phyloP scores from a whole-genome alignment of 2,797 vertebrate genomes.

The Mormyrops boulengeri region DNA sequence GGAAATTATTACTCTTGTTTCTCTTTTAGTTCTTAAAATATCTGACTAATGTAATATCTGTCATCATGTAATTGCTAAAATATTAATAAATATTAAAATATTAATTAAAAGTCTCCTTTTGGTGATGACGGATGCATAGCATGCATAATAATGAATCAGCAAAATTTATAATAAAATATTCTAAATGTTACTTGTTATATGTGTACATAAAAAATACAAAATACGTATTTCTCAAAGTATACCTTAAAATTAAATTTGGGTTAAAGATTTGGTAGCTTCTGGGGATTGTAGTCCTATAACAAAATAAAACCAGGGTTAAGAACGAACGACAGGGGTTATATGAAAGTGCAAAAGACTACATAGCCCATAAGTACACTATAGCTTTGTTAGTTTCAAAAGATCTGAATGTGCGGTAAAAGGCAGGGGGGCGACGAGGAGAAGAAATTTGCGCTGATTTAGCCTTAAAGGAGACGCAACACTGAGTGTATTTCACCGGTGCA shows the following conservation, averaged over 20 bases:
- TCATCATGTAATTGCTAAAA: neutral
- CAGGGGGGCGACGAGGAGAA: conserved; percentile 68
- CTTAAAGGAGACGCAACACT: conserved; percentile 79
- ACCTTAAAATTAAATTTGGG: neutral
- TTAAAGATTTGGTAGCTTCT: neutral
- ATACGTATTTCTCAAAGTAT: neutral
- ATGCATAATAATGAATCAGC: neutral
- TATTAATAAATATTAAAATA: neutral
- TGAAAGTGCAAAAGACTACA: conserved; percentile 3
- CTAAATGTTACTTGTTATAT: neutral
- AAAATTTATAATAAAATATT: neutral
- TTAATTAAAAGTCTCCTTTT: neutral
- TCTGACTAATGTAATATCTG: neutral
- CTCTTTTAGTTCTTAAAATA: neutral
- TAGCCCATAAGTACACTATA: conserved; percentile 14
- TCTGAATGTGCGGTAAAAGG: conserved; percentile 38
- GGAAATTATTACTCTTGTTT: neutral
- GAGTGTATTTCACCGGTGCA: conserved; percentile 59
- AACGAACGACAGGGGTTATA: neutral
- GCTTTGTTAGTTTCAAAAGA: conserved; percentile 14
- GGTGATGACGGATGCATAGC: neutral
- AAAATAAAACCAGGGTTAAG: neutral
- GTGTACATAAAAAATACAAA: neutral
- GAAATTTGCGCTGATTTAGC: conserved; percentile 60
- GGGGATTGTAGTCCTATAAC: neutral